These are phyloP conservation scores for Synergus laeviventris DNA, from an alignment of 2,888 invertebrate genomes.

Conservation along the genomic window DNA sequence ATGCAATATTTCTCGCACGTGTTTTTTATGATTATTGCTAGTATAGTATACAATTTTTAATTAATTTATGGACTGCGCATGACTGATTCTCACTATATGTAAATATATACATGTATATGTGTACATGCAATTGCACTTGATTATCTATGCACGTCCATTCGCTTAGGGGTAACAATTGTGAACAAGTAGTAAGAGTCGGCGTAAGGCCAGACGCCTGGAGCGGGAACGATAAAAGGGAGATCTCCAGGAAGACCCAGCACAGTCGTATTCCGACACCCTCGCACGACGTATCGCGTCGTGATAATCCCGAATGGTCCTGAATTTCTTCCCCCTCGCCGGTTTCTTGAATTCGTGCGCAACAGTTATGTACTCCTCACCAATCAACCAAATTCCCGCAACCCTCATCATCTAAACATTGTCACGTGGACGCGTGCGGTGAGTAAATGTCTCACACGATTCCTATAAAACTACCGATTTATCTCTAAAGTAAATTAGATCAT, in stretches of 20 bases:
- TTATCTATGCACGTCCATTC: neutral
- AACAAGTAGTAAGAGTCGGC: conserved; percentile 55
- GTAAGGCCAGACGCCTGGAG: conserved; percentile 56
- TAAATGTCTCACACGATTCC: neutral
- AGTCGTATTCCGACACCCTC: conserved; percentile 62
- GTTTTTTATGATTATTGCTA: too few relatives aligned
- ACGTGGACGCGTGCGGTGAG: conserved; percentile 36
- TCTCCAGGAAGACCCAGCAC: conserved; percentile 59
- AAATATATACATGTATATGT: too few relatives aligned
- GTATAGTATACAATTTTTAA: neutral
- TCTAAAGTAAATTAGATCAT: neutral
- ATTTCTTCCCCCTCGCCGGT: conserved; percentile 12
- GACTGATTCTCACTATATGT: neutral
- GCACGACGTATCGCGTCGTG: conserved; percentile 50
- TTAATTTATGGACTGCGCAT: neutral
- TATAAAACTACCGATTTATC: neutral
- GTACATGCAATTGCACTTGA: neutral
- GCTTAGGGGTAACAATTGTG: neutral
- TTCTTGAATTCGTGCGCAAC: conserved; percentile 29
- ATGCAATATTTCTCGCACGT: too few relatives aligned
- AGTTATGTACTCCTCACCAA: conserved; percentile 22
- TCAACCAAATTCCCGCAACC: neutral
- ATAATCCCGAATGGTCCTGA: conserved; percentile 17
- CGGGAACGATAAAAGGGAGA: conserved; percentile 62
- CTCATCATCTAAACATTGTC: conserved; percentile 11